Conservation (phyloP, 2,797 vertebrate species). For the Arnoldichthys spilopterus region DNA sequence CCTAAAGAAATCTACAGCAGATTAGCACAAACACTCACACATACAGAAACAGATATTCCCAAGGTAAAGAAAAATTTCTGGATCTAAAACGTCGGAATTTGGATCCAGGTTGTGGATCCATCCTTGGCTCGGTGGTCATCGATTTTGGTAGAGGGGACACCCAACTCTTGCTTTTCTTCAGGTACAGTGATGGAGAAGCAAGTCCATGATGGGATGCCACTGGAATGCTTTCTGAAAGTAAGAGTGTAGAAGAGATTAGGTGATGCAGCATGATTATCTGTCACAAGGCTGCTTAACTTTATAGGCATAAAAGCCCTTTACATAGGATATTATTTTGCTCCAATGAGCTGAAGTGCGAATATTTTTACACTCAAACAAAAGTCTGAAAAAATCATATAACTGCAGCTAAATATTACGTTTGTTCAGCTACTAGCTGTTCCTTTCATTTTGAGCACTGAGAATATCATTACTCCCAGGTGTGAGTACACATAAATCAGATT, state of each 20-base stretch:
- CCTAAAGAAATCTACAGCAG: conserved; percentile 30
- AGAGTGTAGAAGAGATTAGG: not conserved
- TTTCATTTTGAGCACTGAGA: not conserved
- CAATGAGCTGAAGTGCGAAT: not conserved
- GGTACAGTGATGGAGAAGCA: conserved; percentile 1
- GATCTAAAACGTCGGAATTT: not conserved
- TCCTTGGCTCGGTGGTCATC: conserved; percentile 53
- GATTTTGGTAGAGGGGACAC: conserved; percentile 22
- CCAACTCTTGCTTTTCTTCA: conserved; percentile 22
- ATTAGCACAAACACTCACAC: conserved; percentile 31
- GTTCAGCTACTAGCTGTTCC: no score
- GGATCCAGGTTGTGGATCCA: conserved; percentile 19
- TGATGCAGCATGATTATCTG: not conserved
- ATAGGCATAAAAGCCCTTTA: not conserved
- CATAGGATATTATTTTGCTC: not conserved
- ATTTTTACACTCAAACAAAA: not conserved
- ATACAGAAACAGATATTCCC: conserved; percentile 45
- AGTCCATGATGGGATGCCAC: not conserved
- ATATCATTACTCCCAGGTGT: not conserved
- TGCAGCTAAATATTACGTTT: not conserved
- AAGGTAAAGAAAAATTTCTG: conserved; percentile 10
- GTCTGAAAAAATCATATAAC: not conserved
- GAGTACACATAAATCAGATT: conserved; percentile 4
- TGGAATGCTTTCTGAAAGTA: not conserved
- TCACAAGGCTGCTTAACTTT: not conserved